Evolutionary conservation across 2,797 vertebrate genomes (phyloP), one percentile per base, ranked within the genome.

Genomic region (Protonibea diacanthus): DNA sequence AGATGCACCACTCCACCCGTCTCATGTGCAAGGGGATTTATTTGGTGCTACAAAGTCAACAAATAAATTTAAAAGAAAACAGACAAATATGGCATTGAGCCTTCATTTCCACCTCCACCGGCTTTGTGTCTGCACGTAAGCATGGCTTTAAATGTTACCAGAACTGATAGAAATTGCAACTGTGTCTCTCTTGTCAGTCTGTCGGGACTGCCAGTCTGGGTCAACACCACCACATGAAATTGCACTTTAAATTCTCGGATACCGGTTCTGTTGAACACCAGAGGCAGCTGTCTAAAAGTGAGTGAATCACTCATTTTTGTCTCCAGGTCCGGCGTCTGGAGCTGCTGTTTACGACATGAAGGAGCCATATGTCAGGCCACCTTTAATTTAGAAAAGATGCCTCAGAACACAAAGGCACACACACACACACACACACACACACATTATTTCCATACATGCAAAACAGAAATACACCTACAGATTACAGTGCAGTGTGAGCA

Each of bases 321-420:
- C 65, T 83, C 42, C 27, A 49, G 69, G 61, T 72, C 67, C 42
- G 52, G 67, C 74, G 57, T 80, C 85, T 86, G 77, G 78, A 82
- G 74, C 63, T 69, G 61, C 69, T 48, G 51, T 88, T 86, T 78
- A 82, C 51, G 33, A 77, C 53, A 76, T 42, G 64, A 82, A 83
- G 42, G 49, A 80, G 76, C 71, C 72, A 84, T 45, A 86, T 81
- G 79, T 72, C 74, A 83, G 81, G 78, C 86, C 78, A 78, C 57
- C 52, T 81, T 81, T 64, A 86, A 74, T 84, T 84, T 76, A 73
- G 71, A 67, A 57, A 80, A 81, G 57, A 81, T 62, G 27, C 51
- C 45, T 74, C 9, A n/a, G 18, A 49, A 53, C 8, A 62, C 44
- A 56, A 18, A 63, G 20, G 42, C 17, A 64, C 40, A 49, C 0